Percentiles rank a stretch among this genome's conserved stretches.
phyloP scores from a whole-genome alignment of 2,888 invertebrate species.

The Theretra japonica region DNA sequence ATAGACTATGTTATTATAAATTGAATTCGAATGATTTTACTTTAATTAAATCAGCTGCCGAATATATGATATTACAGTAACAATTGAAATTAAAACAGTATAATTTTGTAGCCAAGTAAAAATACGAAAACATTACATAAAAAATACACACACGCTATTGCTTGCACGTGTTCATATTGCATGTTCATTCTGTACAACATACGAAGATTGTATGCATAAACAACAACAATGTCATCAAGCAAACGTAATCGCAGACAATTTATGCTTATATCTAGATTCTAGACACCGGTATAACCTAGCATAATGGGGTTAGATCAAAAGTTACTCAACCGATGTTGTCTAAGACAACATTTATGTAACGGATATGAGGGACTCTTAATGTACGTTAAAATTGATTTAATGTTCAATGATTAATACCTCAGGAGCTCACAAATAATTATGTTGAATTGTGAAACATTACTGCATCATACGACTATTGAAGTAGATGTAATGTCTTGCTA shows the following conservation, averaged over 20 bases:
- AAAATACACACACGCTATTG: neutral
- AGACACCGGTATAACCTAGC: neutral
- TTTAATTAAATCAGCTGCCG: too few relatives aligned
- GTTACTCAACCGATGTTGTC: constrained; percentile 7
- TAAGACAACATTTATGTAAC: constrained; percentile 12
- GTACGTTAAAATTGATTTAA: neutral
- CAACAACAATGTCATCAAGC: neutral
- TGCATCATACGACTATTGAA: neutral
- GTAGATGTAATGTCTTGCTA: too few relatives aligned
- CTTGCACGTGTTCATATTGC: neutral
- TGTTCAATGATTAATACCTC: neutral
- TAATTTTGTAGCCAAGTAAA: too few relatives aligned
- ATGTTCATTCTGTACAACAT: neutral
- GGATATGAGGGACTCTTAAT: too few relatives aligned
- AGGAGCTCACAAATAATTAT: neutral
- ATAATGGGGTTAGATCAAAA: neutral
- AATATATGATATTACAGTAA: too few relatives aligned
- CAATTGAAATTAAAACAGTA: too few relatives aligned
- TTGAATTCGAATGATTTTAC: too few relatives aligned
- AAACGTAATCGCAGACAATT: neutral
- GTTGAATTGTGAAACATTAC: neutral
- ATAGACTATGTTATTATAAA: too few relatives aligned
- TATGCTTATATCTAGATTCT: neutral
- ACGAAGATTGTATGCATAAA: neutral
- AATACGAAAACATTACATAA: too few relatives aligned